Evolutionary conservation across 2,113 vertebrate genomes (phyloP), one percentile per base, ranked within the genome.

Genomic region (Heterocephalus glaber): DNA sequence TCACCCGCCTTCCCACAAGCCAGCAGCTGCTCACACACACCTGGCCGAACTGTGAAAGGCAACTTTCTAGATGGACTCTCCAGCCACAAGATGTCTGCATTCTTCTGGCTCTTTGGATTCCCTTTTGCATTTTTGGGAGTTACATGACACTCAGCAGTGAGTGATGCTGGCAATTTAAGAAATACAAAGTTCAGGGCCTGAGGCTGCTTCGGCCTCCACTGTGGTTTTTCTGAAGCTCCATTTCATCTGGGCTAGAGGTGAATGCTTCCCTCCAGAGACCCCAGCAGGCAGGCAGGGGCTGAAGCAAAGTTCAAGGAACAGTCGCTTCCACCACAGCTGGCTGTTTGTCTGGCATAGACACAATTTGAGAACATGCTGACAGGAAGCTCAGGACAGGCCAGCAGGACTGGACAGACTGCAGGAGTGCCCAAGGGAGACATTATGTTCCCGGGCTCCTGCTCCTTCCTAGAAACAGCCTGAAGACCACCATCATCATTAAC

Each of bases 101-200:
- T 96, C 95, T 88, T 98, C 80, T 35, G 56, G 95, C 93, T 96
- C 96, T 97, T 92, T 77, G 97, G 95, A 91, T 96, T 96, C 92
- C 90, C 94, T 94, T 66, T 97, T 84, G 95, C 95, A 97, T 97
- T 97, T 92, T 95, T 96, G 97, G 77, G 96, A 98, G 92, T 98
- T 96, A 97, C 87, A 95, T 96, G 97, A 98, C 97, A 96, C 97
- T 95, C 38, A 41, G 94, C 93, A 97, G 96, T 76, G 95, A 94
- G 97, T 38, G 94, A 98, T 97, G 97, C 97, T 98, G 97, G 97
- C 97, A 97, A 97, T 63, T 86, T 95, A 97, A 98, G 98, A 98
- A 97, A 95, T 90, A 93, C 93, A 94, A 98, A 97, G 96, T 97
- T 98, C 97, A 98, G 97, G 93, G 96, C 58, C 95, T 52, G 85